Percentiles rank a stretch among this genome's conserved stretches.
Evolutionary conservation across 2,888 invertebrate species (phyloP).

Genomic region (Acanthoscelides obtectus): DNA sequence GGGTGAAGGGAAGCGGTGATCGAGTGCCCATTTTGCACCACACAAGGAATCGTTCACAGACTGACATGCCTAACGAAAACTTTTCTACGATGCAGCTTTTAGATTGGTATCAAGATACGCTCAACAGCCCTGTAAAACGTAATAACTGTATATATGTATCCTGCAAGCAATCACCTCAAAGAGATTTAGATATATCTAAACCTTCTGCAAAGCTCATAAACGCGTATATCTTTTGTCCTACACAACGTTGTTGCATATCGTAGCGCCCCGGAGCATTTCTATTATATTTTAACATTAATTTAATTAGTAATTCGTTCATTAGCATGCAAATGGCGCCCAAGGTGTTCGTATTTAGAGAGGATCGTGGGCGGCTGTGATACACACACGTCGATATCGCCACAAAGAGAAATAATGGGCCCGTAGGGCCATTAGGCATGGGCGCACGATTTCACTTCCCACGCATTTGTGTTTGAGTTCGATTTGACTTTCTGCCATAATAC

Average conservation of each 20-base stretch:
- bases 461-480: too few species aligned
- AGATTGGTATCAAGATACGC: background rate
- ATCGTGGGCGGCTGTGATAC: constrained; percentile 1
- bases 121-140: background rate
- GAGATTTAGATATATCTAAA: background rate
- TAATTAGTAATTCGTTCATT: constrained; percentile 16
- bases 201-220: background rate
- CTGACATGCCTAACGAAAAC: too few species aligned
- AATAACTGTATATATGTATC: background rate
- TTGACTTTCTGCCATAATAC: too few species aligned
- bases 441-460: background rate
- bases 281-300: constrained; percentile 10
- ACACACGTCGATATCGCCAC: background rate
- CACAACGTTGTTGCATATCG: background rate
- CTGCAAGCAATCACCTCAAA: background rate
- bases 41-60: too few species aligned
- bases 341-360: background rate
- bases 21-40: too few species aligned
- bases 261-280: background rate
- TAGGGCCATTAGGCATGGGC: background rate
- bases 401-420: background rate
- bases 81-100: too few species aligned
- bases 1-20: too few species aligned
- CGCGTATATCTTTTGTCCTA: background rate
- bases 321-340: constrained; percentile 13